These are phyloP conservation scores for Aspidoscelis tigris DNA, from an alignment of 2,113 vertebrate species.

Conservation along the genomic window DNA sequence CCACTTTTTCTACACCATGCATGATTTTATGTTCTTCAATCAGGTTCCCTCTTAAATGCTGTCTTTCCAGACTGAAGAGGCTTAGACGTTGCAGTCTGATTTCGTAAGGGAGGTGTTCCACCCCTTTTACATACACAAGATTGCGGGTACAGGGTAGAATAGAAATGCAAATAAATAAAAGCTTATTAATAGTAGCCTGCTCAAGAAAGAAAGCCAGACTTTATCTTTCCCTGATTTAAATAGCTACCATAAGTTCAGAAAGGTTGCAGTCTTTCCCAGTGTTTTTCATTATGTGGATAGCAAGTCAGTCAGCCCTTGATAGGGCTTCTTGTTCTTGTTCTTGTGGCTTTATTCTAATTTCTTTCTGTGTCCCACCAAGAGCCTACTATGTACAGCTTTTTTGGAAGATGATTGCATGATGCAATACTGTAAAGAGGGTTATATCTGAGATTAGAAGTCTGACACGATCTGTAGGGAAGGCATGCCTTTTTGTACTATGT, in stretches of 20 bases:
- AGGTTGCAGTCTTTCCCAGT: background rate
- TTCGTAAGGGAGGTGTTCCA: too few species aligned
- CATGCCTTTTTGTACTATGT: background rate
- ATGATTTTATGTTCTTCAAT: too few species aligned
- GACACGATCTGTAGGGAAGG: background rate
- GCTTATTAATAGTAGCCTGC: background rate
- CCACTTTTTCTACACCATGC: too few species aligned
- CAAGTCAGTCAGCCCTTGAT: background rate
- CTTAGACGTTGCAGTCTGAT: too few species aligned
- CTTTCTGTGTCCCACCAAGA: background rate
- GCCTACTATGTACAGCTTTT: background rate
- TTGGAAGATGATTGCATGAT: conserved; percentile 5
- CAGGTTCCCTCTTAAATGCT: too few species aligned
- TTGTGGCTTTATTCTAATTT: background rate
- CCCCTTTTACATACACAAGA: too few species aligned
- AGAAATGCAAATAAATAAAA: too few species aligned
- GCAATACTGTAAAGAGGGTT: background rate
- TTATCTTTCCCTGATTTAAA: background rate
- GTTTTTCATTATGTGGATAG: conserved; percentile 3
- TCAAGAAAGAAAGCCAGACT: background rate
- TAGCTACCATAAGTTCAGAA: background rate
- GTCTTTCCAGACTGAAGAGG: too few species aligned
- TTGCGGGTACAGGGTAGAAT: background rate
- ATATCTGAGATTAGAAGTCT: background rate
- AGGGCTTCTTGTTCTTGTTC: too few species aligned